phyloP scores from a whole-genome alignment of 2,797 vertebrate genomes.

The Notamacropus eugenii region DNA sequence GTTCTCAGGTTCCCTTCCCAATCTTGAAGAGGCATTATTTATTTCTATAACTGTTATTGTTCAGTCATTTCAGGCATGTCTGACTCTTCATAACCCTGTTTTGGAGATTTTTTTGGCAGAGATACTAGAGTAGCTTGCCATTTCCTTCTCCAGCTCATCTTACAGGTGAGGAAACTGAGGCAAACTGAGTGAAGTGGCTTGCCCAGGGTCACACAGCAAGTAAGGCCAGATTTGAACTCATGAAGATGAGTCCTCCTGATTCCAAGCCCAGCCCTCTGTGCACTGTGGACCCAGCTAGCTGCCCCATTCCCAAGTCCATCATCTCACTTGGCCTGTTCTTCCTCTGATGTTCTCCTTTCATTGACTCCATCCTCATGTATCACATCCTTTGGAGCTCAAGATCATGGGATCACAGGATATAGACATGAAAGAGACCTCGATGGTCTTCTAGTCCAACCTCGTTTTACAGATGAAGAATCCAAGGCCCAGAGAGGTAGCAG shows the following conservation, averaged over 20 bases:
- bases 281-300: too few relatives aligned
- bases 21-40: not conserved
- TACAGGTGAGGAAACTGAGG: not conserved
- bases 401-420: not conserved
- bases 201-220: not conserved
- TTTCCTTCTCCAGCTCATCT: not conserved
- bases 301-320: too few relatives aligned
- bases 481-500: not conserved
- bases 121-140: not conserved
- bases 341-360: not conserved
- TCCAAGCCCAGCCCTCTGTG: not conserved
- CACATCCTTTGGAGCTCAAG: not conserved
- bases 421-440: not conserved
- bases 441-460: not conserved
- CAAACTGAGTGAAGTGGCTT: not conserved
- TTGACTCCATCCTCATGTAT: not conserved
- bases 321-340: not conserved
- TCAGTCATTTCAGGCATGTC: not conserved
- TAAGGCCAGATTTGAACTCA: not conserved
- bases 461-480: constrained; percentile 26
- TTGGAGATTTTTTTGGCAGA: too few relatives aligned
- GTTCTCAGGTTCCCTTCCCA: not conserved
- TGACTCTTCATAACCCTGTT: not conserved
- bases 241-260: not conserved
- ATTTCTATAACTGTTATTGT: not conserved